Conservation (phyloP, 2,113 vertebrate genomes). For the Paradoxurus hermaphroditus region DNA sequence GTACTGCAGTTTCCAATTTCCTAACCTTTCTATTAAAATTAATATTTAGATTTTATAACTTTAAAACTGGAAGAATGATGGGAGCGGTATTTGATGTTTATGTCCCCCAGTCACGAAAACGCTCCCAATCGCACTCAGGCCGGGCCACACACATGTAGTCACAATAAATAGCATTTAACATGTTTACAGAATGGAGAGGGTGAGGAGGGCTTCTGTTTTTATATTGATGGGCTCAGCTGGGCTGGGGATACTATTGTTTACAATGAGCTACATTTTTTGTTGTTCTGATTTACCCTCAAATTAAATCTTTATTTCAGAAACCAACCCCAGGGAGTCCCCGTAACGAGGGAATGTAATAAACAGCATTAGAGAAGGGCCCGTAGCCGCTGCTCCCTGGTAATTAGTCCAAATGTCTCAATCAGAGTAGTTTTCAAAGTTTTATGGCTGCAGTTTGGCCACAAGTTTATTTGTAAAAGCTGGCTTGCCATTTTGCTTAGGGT, state of each 20-base stretch:
- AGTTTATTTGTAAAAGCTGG: constrained; percentile 84
- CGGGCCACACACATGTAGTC: constrained; percentile 89
- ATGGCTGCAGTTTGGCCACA: constrained; percentile 76
- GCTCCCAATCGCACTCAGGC: constrained; percentile 85
- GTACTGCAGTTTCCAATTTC: constrained; percentile 74
- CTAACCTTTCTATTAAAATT: constrained; percentile 87
- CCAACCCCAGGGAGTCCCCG: constrained; percentile 85
- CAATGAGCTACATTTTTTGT: constrained; percentile 88
- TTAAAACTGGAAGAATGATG: constrained; percentile 82
- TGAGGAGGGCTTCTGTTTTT: constrained; percentile 89
- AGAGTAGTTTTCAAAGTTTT: constrained; percentile 83
- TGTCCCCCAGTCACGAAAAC: constrained; percentile 89
- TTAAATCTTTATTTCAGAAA: constrained; percentile 89
- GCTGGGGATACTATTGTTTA: constrained; percentile 87
- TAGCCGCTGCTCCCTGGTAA: constrained; percentile 77
- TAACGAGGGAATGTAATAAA: constrained; percentile 86
- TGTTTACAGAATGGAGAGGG: constrained; percentile 93
- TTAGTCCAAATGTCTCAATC: constrained; percentile 83
- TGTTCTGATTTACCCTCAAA: constrained; percentile 86
- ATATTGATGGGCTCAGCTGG: constrained; percentile 89
- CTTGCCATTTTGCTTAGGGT: constrained; percentile 79
- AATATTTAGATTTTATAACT: constrained; percentile 88
- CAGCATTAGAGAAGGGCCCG: constrained; percentile 82
- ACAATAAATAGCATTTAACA: constrained; percentile 93
- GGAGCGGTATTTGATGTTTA: constrained; percentile 85